A percentile compares a stretch with the other conserved stretches of the same genome.
These are phyloP conservation scores for Dicaeum eximium DNA, from an alignment of 2,113 vertebrate genomes.

Conservation along the genomic window DNA sequence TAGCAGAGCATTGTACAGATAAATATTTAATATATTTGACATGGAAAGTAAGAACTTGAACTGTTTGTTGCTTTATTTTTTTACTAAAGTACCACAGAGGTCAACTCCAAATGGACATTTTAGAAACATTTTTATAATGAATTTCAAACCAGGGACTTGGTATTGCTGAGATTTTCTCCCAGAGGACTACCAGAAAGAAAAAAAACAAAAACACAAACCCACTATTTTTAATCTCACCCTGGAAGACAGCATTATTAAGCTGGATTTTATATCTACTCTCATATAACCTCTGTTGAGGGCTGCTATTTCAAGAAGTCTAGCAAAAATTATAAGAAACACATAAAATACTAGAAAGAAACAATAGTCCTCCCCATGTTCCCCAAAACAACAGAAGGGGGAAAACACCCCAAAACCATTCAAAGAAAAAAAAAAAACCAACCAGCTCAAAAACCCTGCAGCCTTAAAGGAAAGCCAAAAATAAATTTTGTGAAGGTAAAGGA, in stretches of 20 bases:
- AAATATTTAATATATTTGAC: not conserved
- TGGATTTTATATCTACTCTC: not conserved
- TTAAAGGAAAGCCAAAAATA: not conserved
- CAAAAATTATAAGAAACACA: not conserved
- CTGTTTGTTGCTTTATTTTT: not conserved
- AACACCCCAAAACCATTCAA: not conserved
- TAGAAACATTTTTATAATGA: not conserved
- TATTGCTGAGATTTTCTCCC: not conserved
- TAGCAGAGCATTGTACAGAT: not conserved
- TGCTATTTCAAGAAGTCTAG: not conserved
- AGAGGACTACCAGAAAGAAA: not conserved
- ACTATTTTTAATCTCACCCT: not conserved
- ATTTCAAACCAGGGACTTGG: not conserved
- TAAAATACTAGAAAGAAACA: not conserved
- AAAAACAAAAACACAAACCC: not conserved
- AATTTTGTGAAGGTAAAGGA: not conserved
- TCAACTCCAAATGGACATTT: not conserved
- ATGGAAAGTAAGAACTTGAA: not conserved
- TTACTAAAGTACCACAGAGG: not conserved
- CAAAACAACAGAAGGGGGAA: not conserved
- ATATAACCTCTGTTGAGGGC: not conserved
- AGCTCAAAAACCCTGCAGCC: not conserved
- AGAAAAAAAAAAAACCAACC: not conserved
- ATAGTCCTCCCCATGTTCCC: fast-evolving
- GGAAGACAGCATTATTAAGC: not conserved